phyloP scores from a whole-genome alignment of 2,113 vertebrate genomes.

The Tauraco erythrolophus region DNA sequence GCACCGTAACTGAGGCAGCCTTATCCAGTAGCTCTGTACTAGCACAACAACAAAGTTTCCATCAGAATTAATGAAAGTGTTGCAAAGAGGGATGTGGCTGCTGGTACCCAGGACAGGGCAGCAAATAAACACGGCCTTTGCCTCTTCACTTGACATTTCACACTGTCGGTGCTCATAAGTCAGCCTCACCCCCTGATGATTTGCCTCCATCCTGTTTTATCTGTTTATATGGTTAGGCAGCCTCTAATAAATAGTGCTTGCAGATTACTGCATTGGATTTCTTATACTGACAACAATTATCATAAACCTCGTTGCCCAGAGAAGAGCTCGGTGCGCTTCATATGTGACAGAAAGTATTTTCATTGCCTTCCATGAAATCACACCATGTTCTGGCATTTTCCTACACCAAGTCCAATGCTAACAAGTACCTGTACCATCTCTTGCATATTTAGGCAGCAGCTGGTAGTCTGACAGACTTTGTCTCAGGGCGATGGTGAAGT shows the following conservation, averaged over 20 bases:
- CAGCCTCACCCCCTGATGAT: neutral
- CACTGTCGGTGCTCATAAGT: neutral
- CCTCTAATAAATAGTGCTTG: neutral
- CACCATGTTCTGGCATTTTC: neutral
- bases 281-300: neutral
- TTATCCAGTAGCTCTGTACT: neutral
- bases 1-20: neutral
- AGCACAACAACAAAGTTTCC: neutral
- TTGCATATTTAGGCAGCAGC: neutral
- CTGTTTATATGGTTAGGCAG: neutral
- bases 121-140: neutral
- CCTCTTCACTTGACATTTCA: neutral
- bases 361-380: neutral
- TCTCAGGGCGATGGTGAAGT: neutral
- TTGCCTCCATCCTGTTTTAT: neutral
- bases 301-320: neutral
- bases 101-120: neutral
- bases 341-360: neutral
- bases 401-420: neutral
- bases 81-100: neutral
- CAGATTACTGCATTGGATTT: neutral
- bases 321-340: neutral
- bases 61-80: neutral
- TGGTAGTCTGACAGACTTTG: neutral
- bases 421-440: neutral